Conservation (phyloP, 2,797 vertebrate species). For the Gambusia yucatana region DNA sequence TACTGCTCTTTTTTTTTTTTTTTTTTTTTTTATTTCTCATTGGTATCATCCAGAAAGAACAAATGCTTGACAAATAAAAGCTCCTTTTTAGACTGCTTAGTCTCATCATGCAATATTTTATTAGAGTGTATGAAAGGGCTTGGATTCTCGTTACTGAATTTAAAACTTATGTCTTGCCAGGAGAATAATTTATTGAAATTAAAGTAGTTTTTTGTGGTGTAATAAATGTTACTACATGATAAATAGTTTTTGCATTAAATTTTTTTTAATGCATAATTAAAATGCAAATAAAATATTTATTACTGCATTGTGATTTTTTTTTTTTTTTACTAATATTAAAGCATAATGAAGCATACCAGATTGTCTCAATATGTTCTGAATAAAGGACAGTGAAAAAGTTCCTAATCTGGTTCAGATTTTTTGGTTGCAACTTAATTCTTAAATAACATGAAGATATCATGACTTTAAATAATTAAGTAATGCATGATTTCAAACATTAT, state of each 20-base stretch:
- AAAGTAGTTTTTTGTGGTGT: not conserved
- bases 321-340: not conserved
- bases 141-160: constrained; percentile 20
- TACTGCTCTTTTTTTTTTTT: constrained; percentile 22
- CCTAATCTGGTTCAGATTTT: not conserved
- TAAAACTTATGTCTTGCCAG: constrained; percentile 20
- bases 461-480: not conserved
- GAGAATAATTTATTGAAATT: constrained; percentile 9
- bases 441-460: not conserved
- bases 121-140: not conserved
- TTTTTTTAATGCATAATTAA: too few relatives aligned
- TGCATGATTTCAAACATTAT: not conserved
- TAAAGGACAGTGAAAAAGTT: not conserved
- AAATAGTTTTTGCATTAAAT: not conserved
- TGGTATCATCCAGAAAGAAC: constrained; percentile 26
- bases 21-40: not conserved
- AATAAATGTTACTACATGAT: not conserved
- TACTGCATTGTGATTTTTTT: not conserved
- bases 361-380: not conserved
- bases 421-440: not conserved
- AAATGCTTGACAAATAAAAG: constrained; percentile 1
- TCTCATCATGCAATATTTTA: not conserved
- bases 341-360: not conserved
- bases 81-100: not conserved
- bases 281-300: not conserved